Base-by-base conservation (phyloP, 2,113 vertebrate genomes). In the Prinia subflava region DNA sequence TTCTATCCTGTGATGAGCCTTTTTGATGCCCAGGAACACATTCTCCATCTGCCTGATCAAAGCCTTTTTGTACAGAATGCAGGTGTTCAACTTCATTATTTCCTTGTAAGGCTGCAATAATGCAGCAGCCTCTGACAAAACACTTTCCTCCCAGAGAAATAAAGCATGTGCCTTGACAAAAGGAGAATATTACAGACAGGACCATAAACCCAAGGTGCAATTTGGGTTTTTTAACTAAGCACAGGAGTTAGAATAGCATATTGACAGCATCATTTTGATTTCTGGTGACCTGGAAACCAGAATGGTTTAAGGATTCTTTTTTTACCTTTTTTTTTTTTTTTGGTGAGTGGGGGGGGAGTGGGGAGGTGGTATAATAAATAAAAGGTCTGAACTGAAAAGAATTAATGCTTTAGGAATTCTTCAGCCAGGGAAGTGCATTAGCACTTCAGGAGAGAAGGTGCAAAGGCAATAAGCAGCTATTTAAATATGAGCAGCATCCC, bases 381-480 rank as follows among this genome's bases (percentile, higher is more conserved):
- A 91, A 97, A 79, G 69, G 75, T 80, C 9, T 91, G 77, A 92
- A 95, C 46, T 8, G 8, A 87, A 80, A 75, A 80, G 84, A 90
- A 89, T 53, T 52, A 49, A 46, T 39, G 71, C 46, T 96, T 95
- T 90, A 92, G 50, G 46, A 74, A 95, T 90, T 89, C 41, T 97
- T 94, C 77, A 73, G 57, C 60, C 67, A 92, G 70, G 35, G 55
- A 95, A 93, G 85, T 87, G 81, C 91, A 94, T 47, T 87, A 90
- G 70, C 84, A 94, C 95, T 97, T 94, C 71, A 95, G 87, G 59
- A 94, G 59, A 85, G 62, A 91, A 94, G 75, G 62, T 94, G 83
- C 71, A 96, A 96, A 94, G 60, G 79, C 82, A 89, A 69, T 96
- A 97, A 97, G 89, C 73, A 96, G 86, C 65, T 94, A 95, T 97